Base-by-base conservation (phyloP, 2,888 invertebrate genomes). In the Cepaea hortensis region DNA sequence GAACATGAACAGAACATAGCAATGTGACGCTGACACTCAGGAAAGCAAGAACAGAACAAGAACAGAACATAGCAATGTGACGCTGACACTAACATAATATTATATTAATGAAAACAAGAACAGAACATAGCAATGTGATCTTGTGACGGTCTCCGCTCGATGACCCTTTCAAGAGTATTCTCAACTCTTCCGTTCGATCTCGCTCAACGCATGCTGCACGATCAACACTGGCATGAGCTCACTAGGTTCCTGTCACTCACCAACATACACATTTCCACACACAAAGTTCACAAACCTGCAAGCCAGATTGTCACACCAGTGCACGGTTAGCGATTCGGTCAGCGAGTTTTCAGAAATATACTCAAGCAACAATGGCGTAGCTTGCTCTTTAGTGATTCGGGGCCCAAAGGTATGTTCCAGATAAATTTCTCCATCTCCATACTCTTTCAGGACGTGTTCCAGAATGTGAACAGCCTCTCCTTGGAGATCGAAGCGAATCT, bases 241-340 rank as follows among this genome's bases (percentile, higher is more conserved):
- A 35, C 35, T 35, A 35, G 35, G 35, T 35, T 35, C 35, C 35
- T 35, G 35, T 35, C 35, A 35, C 35, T 35, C 35, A 35, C 35
- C 35, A 35, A 35, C 35, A 35, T 35, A 35, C 35, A 35, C 35
- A 35, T 35, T 35, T 35, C 35, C 35, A 35, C 35, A 35, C 35
- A 35, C 35, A 35, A 35, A 35, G 35, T 35, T 15, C 48, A 85
- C 88, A 86, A 85, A 94, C 94, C 93, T 94, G 91, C 93, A 93
- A 35, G 92, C 90, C 84, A 94, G 89, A 81, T 93, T 92, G 77
- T 91, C 91, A 79, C 93, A 92, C 93, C 93, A 94, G 85, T 92
- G 91, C 15, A 94, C 90, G 55, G 89, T 91, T 87, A 94, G 90
- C n/a, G 92, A 91, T n/a, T 93, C 93, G 86, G 92, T 91, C 6